phyloP scores from a whole-genome alignment of 2,797 vertebrate genomes.

The Notamacropus eugenii region DNA sequence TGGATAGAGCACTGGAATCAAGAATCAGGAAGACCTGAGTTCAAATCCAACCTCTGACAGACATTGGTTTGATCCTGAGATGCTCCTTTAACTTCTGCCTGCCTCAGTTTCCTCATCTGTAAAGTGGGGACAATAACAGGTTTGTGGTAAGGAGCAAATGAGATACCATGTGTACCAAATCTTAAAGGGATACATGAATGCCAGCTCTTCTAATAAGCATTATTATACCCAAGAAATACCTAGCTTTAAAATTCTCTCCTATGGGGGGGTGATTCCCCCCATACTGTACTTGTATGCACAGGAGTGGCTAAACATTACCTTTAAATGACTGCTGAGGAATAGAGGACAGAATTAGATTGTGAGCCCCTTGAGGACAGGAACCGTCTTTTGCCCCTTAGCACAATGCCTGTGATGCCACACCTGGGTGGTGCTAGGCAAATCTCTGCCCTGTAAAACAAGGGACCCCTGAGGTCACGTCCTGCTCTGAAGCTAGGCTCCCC shows the following conservation, averaged over 20 bases:
- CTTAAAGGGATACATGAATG: background rate
- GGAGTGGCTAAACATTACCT: too few relatives aligned
- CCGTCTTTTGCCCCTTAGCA: too few relatives aligned
- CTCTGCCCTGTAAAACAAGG: background rate
- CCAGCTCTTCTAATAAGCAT: background rate
- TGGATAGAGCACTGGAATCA: background rate
- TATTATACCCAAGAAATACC: too few relatives aligned
- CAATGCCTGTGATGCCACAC: too few relatives aligned
- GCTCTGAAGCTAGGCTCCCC: background rate
- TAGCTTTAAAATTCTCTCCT: too few relatives aligned
- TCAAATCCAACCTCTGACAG: background rate
- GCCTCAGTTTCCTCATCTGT: background rate
- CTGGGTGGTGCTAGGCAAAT: too few relatives aligned
- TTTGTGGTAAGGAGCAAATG: background rate
- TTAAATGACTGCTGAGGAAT: too few relatives aligned
- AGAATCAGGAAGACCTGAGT: background rate
- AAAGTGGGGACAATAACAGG: background rate
- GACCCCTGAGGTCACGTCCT: rapidly evolving
- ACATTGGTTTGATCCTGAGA: background rate
- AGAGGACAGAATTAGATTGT: too few relatives aligned
- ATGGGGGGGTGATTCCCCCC: too few relatives aligned
- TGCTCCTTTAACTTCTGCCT: background rate
- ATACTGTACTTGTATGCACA: too few relatives aligned
- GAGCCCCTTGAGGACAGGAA: too few relatives aligned
- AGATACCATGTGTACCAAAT: background rate